phyloP scores from a whole-genome alignment of 2,113 vertebrate genomes.

The Crotalus helleri region DNA sequence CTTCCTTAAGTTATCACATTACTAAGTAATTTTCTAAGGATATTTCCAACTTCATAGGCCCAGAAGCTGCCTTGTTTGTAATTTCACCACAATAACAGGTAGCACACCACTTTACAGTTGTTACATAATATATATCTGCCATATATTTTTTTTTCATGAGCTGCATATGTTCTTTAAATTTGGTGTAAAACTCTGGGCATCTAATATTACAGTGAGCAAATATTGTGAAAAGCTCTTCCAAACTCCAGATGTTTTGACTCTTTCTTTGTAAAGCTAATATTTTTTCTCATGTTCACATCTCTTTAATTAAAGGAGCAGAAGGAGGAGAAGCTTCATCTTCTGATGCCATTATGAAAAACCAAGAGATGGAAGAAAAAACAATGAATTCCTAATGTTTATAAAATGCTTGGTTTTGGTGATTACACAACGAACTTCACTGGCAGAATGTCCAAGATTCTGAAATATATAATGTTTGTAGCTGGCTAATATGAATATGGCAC shows the following conservation, averaged over 20 bases:
- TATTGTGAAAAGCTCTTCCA: neutral
- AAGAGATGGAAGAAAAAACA: slow-evolving; percentile 59
- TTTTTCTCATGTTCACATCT: slow-evolving; percentile 7
- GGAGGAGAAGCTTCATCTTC: slow-evolving; percentile 65
- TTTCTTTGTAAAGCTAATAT: neutral
- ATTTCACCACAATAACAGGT: neutral
- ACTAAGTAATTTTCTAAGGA: neutral
- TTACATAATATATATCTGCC: neutral
- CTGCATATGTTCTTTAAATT: neutral
- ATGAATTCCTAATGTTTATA: slow-evolving; percentile 48
- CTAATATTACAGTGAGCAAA: neutral
- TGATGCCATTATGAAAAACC: slow-evolving; percentile 58
- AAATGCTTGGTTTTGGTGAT: slow-evolving; percentile 38
- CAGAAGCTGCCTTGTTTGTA: neutral
- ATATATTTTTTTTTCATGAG: neutral
- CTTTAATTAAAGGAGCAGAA: slow-evolving; percentile 70
- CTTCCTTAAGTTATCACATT: neutral
- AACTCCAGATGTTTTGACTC: neutral
- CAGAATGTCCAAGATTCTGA: slow-evolving; percentile 50
- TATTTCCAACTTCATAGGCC: neutral
- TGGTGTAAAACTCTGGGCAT: neutral
- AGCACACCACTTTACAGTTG: neutral
- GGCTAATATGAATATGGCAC: slow-evolving; percentile 37
- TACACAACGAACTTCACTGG: slow-evolving; percentile 45
- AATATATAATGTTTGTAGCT: slow-evolving; percentile 40